Evolutionary conservation across 2,888 invertebrate genomes (phyloP).

Genomic region (Ochropleura plecta): DNA sequence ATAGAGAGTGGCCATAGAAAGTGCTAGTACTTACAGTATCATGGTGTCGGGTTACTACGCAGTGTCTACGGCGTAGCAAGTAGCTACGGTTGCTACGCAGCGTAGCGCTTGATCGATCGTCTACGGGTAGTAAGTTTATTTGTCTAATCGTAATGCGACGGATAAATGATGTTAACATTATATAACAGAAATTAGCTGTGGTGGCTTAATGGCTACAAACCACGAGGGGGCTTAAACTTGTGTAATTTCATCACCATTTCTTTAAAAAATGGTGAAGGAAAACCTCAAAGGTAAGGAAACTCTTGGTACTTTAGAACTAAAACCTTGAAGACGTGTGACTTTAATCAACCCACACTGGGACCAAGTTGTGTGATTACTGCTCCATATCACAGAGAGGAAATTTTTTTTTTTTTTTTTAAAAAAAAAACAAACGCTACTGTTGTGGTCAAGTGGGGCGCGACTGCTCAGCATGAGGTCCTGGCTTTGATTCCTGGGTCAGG

Average conservation of each 20-base stretch:
- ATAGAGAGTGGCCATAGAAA: background rate
- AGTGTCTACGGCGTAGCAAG: slow-evolving; percentile 41
- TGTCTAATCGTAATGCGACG: slow-evolving; percentile 2
- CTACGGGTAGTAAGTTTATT: background rate
- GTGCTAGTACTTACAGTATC: background rate
- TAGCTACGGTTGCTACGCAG: slow-evolving; percentile 37
- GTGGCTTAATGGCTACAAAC: background rate
- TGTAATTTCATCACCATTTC: background rate
- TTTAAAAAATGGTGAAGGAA: background rate
- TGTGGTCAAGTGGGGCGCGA: no score
- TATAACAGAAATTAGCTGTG: background rate
- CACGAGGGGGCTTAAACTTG: background rate
- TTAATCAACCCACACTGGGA: background rate
- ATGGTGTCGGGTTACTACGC: slow-evolving; percentile 22
- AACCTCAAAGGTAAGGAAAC: background rate
- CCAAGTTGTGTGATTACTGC: background rate
- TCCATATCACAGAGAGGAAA: background rate
- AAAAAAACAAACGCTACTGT: no score
- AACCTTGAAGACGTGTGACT: background rate
- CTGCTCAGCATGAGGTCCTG: no score
- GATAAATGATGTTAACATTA: background rate
- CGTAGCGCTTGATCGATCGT: slow-evolving; percentile 40
- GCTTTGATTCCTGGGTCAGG: no score
- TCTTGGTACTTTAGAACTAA: background rate
- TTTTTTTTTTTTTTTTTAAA: no score